Evolutionary conservation across 2,888 invertebrate species (phyloP).

Genomic region (Drosophila koepferae): DNA sequence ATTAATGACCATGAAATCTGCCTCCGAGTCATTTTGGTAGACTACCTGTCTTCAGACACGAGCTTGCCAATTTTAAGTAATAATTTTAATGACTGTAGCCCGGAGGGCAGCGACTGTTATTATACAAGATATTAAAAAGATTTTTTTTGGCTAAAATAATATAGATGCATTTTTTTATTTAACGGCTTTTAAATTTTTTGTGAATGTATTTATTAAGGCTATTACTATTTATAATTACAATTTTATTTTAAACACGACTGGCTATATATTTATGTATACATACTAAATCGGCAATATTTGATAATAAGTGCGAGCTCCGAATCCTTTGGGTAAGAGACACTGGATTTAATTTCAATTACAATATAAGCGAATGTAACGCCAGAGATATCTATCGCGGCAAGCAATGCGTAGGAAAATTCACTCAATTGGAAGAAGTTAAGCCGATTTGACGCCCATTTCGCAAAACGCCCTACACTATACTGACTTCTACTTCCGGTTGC

Average conservation of each 20-base stretch:
- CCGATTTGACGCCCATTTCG: conserved; percentile 61
- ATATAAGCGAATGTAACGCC: conserved; percentile 63
- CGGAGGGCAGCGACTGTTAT: neutral
- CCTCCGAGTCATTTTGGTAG: conserved; percentile 68
- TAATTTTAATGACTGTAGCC: conserved; percentile 10
- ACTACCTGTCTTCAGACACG: conserved; percentile 63
- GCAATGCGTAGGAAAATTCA: conserved; percentile 48
- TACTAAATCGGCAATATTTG: neutral
- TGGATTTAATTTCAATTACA: conserved; percentile 69
- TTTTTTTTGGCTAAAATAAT: neutral
- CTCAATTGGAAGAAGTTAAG: conserved; percentile 80
- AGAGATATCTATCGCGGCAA: conserved; percentile 49
- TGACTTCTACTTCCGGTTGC: conserved; percentile 47
- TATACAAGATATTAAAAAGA: neutral
- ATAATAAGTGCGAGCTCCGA: neutral
- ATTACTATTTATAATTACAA: neutral
- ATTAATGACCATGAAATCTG: conserved; percentile 83
- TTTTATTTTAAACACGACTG: neutral
- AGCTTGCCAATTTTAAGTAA: conserved; percentile 29
- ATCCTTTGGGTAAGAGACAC: conserved; percentile 2
- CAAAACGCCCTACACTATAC: conserved; percentile 23
- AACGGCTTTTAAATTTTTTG: no score
- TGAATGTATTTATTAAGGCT: neutral
- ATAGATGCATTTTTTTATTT: neutral
- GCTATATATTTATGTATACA: neutral